Conservation (phyloP, 2,113 vertebrate species). For the Cynocephalus volans region DNA sequence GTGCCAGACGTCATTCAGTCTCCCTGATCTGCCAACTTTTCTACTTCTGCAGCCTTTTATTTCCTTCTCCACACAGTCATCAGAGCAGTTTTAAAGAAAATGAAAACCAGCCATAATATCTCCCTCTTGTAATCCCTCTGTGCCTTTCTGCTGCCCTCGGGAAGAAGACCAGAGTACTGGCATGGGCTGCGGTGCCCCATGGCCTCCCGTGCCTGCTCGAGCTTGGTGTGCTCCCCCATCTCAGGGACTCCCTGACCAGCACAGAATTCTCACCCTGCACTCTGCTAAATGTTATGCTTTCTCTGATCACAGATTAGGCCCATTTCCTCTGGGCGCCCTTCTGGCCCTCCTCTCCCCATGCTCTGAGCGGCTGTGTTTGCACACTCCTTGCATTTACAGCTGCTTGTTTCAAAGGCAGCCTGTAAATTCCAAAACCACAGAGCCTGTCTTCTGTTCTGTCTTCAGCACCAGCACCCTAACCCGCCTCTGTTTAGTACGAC, state of each 20-base stretch:
- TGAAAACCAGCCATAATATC: accelerated
- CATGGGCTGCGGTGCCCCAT: accelerated
- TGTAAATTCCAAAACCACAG: neutral
- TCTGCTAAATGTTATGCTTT: neutral
- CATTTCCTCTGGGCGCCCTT: neutral
- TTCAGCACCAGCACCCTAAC: too few species aligned
- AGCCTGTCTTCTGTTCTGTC: neutral
- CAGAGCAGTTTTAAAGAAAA: neutral
- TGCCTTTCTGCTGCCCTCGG: neutral
- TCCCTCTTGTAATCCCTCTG: neutral
- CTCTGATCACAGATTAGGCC: neutral
- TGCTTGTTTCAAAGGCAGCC: neutral
- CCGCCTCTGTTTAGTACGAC: neutral
- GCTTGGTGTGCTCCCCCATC: accelerated
- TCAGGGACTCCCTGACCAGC: neutral
- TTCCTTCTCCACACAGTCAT: neutral
- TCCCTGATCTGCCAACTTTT: neutral
- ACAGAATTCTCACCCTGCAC: too few species aligned
- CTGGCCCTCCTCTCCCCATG: neutral
- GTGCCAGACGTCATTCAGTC: neutral
- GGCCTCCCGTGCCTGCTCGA: accelerated
- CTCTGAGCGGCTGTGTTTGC: neutral
- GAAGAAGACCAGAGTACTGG: accelerated
- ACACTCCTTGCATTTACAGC: accelerated
- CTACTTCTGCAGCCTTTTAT: neutral